phyloP scores from a whole-genome alignment of 2,888 invertebrate genomes.

The Penaeus monodon region DNA sequence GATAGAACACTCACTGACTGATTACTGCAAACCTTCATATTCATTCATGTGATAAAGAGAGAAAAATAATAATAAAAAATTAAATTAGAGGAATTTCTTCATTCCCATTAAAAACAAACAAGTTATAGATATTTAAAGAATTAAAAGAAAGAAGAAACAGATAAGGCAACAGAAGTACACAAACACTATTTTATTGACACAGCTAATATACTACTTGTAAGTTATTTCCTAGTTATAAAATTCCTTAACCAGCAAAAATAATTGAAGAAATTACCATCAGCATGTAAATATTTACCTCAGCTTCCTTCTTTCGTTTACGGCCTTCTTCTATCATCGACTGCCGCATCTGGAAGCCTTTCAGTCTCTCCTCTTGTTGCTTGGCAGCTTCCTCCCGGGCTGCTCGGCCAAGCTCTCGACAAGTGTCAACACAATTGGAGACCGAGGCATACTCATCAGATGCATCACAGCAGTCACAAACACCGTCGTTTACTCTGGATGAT shows the following conservation, averaged over 20 bases:
- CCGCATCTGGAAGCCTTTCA: slow-evolving; percentile 57
- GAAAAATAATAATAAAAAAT: too few relatives aligned
- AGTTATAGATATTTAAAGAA: too few relatives aligned
- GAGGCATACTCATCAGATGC: slow-evolving; percentile 83
- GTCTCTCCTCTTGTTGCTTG: slow-evolving; percentile 48
- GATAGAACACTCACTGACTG: too few relatives aligned
- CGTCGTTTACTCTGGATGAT: slow-evolving; percentile 72
- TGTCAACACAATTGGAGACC: slow-evolving; percentile 46
- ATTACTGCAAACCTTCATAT: too few relatives aligned
- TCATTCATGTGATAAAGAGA: too few relatives aligned
- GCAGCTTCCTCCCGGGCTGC: slow-evolving; percentile 61
- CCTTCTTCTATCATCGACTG: slow-evolving; percentile 64
- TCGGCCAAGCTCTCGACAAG: slow-evolving; percentile 54
- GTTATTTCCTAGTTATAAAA: too few relatives aligned
- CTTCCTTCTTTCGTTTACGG: slow-evolving; percentile 56
- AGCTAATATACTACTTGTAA: too few relatives aligned
- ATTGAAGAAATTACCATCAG: not conserved
- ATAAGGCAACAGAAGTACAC: too few relatives aligned
- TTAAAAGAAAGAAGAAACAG: too few relatives aligned
- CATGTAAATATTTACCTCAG: slow-evolving; percentile 35
- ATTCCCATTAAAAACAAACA: too few relatives aligned
- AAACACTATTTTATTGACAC: too few relatives aligned
- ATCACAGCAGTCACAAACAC: slow-evolving; percentile 83
- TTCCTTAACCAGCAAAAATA: not conserved
- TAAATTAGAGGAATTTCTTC: too few relatives aligned